Conservation (phyloP, 64 coral and sea anemone genomes). For the Porites australiensis region DNA sequence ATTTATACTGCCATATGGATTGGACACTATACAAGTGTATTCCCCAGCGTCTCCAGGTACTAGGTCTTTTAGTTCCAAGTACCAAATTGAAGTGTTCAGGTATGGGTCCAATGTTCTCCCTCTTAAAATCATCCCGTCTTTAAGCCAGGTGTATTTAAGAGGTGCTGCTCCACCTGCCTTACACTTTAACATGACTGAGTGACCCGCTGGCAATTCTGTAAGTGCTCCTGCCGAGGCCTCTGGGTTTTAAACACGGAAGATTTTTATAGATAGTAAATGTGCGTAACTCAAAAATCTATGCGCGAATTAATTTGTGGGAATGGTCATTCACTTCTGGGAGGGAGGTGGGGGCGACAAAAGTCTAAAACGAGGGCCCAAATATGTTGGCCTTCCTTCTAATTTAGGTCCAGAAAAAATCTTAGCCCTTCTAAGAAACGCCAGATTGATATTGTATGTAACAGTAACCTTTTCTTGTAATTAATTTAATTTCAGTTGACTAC, state of each 20-base stretch:
- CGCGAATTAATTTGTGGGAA: too few relatives aligned
- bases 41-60: conserved; percentile 7
- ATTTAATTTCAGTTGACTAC: too few relatives aligned
- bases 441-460: too few relatives aligned
- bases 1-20: conserved; percentile 51
- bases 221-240: neutral
- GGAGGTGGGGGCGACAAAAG: too few relatives aligned
- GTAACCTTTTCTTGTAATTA: too few relatives aligned
- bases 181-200: neutral
- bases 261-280: too few relatives aligned
- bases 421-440: too few relatives aligned
- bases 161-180: conserved; percentile 42
- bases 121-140: conserved; percentile 34
- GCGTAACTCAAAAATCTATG: too few relatives aligned
- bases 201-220: conserved; percentile 20
- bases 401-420: too few relatives aligned
- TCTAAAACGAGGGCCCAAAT: too few relatives aligned
- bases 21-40: conserved; percentile 61
- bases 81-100: conserved; percentile 7
- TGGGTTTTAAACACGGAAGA: neutral
- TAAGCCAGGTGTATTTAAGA: conserved; percentile 53
- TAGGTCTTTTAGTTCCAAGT: conserved; percentile 29
- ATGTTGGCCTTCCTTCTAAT: too few relatives aligned
- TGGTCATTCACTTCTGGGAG: too few relatives aligned
- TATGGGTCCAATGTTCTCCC: conserved; percentile 1